Percentiles rank a stretch among this genome's conserved stretches.
Evolutionary conservation across 1,140 invertebrate species (phyloP).

Genomic region (Cydia amplana): DNA sequence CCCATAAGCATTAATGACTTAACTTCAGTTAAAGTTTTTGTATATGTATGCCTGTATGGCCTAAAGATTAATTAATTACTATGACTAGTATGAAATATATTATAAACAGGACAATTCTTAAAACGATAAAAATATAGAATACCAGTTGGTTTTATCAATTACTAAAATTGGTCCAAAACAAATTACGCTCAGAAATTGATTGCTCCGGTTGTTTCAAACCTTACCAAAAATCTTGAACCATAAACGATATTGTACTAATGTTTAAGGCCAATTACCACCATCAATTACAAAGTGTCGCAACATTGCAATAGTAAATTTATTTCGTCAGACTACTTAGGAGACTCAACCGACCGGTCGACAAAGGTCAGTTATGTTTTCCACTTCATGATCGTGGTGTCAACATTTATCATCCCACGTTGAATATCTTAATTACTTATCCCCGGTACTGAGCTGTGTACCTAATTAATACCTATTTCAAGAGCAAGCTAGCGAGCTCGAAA

Average conservation of each 20-base stretch:
- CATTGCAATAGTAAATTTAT: constrained; percentile 24
- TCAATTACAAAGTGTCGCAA: constrained; percentile 31
- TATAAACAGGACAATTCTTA: neutral
- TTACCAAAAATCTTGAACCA: constrained; percentile 16
- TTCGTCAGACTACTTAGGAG: constrained; percentile 30
- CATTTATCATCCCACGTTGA: constrained; percentile 29
- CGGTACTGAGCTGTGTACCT: neutral
- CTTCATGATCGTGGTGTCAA: constrained; percentile 28
- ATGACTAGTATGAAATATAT: neutral
- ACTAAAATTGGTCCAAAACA: neutral
- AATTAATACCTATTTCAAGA: neutral
- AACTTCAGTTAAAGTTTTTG: neutral
- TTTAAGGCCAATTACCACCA: constrained; percentile 26
- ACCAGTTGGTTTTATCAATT: neutral
- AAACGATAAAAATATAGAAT: neutral
- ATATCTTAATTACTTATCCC: constrained; percentile 26
- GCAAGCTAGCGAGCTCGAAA: neutral
- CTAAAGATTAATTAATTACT: neutral
- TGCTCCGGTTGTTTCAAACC: neutral
- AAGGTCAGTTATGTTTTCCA: constrained; percentile 32
- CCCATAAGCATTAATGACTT: neutral
- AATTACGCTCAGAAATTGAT: neutral
- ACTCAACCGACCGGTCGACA: constrained; percentile 28
- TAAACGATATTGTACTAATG: constrained; percentile 26
- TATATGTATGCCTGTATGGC: too few relatives aligned